phyloP scores from a whole-genome alignment of 2,797 vertebrate genomes.

The Leucoraja ocellata region DNA sequence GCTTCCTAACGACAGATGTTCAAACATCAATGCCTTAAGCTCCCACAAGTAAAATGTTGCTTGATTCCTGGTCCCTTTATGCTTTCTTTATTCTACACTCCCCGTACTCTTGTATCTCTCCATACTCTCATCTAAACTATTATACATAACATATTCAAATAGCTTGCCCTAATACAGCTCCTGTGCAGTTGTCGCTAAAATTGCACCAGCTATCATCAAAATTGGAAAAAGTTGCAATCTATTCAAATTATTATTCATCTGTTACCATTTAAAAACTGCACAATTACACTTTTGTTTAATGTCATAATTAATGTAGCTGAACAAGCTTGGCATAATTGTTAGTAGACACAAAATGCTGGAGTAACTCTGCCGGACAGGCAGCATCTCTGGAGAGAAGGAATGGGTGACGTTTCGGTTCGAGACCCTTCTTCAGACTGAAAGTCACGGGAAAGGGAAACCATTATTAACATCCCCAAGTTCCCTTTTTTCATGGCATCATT shows the following conservation, averaged over 20 bases:
- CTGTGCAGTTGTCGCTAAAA: neutral
- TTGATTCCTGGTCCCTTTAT: neutral
- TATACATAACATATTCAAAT: neutral
- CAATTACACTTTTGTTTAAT: neutral
- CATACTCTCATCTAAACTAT: neutral
- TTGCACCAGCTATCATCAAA: neutral
- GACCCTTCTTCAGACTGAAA: no score
- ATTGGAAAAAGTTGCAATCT: neutral
- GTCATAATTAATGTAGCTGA: neutral
- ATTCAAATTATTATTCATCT: neutral
- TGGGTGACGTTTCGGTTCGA: no score
- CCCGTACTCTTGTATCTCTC: neutral
- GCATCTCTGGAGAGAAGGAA: no score
- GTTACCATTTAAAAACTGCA: neutral
- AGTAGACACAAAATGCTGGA: no score
- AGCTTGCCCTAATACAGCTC: neutral
- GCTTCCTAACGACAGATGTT: neutral
- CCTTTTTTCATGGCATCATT: no score
- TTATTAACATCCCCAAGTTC: no score
- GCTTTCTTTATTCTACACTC: neutral
- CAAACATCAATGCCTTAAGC: neutral
- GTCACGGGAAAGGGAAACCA: no score
- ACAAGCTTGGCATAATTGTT: neutral
- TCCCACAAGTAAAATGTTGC: neutral
- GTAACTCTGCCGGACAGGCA: no score